A percentile compares a stretch with the other conserved stretches of the same genome.
Evolutionary conservation across 2,797 vertebrate species (phyloP).

Genomic region (Sebastiscus tertius): DNA sequence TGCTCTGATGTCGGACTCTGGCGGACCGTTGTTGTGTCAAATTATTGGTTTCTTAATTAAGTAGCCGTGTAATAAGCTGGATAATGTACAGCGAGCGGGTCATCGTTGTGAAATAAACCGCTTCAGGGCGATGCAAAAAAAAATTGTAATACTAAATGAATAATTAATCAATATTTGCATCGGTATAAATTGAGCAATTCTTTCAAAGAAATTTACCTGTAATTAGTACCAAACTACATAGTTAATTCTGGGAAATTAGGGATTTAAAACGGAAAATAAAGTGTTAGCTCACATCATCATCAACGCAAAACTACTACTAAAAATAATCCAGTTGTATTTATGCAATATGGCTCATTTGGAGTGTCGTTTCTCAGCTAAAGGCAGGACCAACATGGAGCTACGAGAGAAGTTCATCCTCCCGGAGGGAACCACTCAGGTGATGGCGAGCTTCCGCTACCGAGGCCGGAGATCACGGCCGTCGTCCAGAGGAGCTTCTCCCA

Average conservation of each 20-base stretch:
- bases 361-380: slow-evolving; percentile 87
- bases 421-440: slow-evolving; percentile 94
- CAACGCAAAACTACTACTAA: neutral
- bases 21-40: too few species aligned
- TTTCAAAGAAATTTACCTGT: neutral
- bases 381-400: slow-evolving; percentile 96
- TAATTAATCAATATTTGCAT: neutral
- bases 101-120: too few species aligned
- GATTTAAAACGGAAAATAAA: slow-evolving; percentile 35
- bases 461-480: slow-evolving; percentile 95
- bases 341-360: slow-evolving; percentile 17
- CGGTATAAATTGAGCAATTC: neutral
- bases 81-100: too few species aligned
- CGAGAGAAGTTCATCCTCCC: slow-evolving; percentile 98
- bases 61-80: too few species aligned
- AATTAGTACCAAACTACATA: neutral
- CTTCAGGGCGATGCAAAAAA: accelerated
- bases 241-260: neutral
- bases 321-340: neutral
- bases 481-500: slow-evolving; percentile 93
- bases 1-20: too few species aligned
- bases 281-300: slow-evolving; percentile 36
- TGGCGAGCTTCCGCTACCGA: slow-evolving; percentile 95
- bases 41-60: too few species aligned
- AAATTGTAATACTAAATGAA: neutral